Evolutionary conservation across 2,113 vertebrate species (phyloP).

Genomic region (Seriola rivoliana): DNA sequence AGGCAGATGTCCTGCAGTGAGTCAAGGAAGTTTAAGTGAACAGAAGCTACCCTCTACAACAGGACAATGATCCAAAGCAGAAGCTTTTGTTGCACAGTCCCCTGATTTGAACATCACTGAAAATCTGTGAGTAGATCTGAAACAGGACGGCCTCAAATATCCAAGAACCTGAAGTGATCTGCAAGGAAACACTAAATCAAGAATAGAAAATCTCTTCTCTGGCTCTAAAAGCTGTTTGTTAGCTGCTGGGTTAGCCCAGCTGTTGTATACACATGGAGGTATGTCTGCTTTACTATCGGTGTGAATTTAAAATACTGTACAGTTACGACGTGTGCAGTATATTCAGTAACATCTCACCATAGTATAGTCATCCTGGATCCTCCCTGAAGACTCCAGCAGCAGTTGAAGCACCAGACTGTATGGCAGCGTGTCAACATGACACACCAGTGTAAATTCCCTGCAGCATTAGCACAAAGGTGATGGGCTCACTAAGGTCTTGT

Average conservation of each 20-base stretch:
- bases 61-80: no score
- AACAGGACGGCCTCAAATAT: no score
- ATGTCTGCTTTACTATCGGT: not conserved
- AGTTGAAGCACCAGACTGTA: not conserved
- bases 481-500: constrained; percentile 41
- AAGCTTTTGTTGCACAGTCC: no score
- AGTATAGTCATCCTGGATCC: not conserved
- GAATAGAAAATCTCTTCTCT: no score
- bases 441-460: constrained; percentile 27
- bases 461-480: constrained; percentile 41
- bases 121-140: not conserved
- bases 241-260: no score
- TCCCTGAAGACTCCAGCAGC: not conserved
- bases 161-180: no score
- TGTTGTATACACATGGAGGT: not conserved
- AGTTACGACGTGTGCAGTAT: not conserved
- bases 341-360: not conserved
- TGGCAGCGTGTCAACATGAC: not conserved
- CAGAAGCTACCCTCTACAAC: not conserved
- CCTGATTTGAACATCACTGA: not conserved
- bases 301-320: not conserved
- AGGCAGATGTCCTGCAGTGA: not conserved
- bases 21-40: not conserved
- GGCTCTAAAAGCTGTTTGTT: no score
- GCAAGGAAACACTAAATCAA: no score